phyloP scores from a whole-genome alignment of 2,113 vertebrate genomes.

The Cinclus mexicanus region DNA sequence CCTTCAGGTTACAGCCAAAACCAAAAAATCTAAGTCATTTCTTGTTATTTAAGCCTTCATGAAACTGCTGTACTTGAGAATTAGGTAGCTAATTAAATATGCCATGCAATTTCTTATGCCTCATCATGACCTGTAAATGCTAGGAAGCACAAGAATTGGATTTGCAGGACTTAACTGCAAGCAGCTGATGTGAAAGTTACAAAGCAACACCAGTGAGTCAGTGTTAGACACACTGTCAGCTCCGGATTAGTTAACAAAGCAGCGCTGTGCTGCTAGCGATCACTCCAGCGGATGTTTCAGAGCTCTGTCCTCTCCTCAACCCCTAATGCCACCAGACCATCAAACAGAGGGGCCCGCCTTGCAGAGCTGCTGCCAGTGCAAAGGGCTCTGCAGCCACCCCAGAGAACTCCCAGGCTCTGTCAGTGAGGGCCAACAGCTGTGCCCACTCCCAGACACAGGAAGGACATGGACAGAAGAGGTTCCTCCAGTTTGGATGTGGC shows the following conservation, averaged over 20 bases:
- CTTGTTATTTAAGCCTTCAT: not conserved
- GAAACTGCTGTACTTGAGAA: not conserved
- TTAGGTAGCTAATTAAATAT: not conserved
- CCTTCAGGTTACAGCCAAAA: not conserved
- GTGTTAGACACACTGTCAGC: not conserved
- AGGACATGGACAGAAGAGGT: rapidly evolving
- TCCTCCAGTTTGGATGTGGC: rapidly evolving
- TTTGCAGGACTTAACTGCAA: not conserved
- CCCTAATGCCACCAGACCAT: not conserved
- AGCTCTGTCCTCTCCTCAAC: not conserved
- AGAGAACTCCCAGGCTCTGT: rapidly evolving
- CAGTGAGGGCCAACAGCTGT: rapidly evolving
- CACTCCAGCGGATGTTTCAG: not conserved
- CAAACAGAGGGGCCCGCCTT: not conserved
- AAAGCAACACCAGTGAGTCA: not conserved
- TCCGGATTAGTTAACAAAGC: not conserved
- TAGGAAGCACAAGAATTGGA: not conserved
- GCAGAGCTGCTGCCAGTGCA: not conserved
- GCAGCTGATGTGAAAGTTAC: not conserved
- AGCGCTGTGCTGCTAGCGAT: not conserved
- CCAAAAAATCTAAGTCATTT: not conserved
- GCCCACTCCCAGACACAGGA: rapidly evolving
- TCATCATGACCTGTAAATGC: not conserved
- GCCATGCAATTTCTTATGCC: not conserved
- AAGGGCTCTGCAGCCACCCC: rapidly evolving